These are phyloP conservation scores for Amphilophus citrinellus DNA, from an alignment of 2,113 vertebrate genomes.

Conservation along the genomic window DNA sequence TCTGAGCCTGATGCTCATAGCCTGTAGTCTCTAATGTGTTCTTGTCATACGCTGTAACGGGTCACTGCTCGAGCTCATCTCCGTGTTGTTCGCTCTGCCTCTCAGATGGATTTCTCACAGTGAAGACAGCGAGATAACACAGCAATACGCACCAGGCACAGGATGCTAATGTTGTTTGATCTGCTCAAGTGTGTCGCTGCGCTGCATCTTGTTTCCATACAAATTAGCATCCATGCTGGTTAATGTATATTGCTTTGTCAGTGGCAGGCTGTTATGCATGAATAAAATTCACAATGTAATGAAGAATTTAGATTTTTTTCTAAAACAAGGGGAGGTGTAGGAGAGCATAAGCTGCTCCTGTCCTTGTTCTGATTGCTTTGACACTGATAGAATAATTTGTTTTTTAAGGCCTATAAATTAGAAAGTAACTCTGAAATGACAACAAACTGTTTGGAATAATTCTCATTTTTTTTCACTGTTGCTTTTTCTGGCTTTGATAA, in stretches of 20 bases:
- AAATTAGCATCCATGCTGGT: conserved; percentile 19
- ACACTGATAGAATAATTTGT: background rate
- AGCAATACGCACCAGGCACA: conserved; percentile 2
- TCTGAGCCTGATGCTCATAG: background rate
- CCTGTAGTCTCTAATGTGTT: background rate
- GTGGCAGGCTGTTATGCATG: background rate
- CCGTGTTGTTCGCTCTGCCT: conserved; percentile 19
- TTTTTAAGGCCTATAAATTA: background rate
- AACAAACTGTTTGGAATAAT: background rate
- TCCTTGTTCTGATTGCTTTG: conserved; percentile 4
- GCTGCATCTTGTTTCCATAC: conserved; percentile 31
- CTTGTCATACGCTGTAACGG: background rate
- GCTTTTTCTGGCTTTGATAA: background rate
- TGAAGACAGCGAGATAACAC: conserved; percentile 9
- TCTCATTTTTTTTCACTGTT: background rate
- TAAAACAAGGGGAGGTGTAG: background rate
- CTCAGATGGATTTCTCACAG: conserved; percentile 26
- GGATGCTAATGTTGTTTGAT: conserved; percentile 46
- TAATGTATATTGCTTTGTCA: conserved; percentile 24
- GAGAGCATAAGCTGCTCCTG: background rate
- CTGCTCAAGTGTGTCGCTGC: conserved; percentile 17
- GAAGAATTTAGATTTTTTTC: conserved; percentile 2
- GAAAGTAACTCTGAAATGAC: background rate
- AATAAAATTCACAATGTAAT: background rate
- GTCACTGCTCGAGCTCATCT: conserved; percentile 35